These are phyloP conservation scores for Euschistus heros DNA, from an alignment of 1,140 invertebrate genomes.

Conservation along the genomic window DNA sequence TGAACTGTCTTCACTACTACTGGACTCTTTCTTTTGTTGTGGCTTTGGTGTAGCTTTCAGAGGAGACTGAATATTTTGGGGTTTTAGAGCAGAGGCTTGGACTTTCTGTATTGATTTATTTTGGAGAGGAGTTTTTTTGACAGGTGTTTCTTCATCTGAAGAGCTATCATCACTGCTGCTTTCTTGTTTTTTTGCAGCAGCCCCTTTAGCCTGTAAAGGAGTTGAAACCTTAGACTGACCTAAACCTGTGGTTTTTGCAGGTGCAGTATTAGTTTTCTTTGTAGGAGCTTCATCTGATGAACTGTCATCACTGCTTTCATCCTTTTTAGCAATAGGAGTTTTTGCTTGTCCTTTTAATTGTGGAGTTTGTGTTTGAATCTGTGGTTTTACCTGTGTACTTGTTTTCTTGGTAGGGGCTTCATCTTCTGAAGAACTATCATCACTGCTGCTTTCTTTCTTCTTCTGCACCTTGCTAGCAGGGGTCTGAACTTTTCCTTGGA, in stretches of 20 bases:
- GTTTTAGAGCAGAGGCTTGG: too few relatives aligned
- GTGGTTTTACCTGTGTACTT: background rate
- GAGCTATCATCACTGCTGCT: slow-evolving; percentile 38
- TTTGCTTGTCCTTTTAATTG: background rate
- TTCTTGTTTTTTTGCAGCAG: slow-evolving; percentile 35
- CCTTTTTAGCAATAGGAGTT: background rate
- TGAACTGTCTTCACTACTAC: slow-evolving; percentile 37
- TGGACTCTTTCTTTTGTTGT: slow-evolving; percentile 33
- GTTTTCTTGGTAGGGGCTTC: background rate
- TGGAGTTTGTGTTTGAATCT: background rate
- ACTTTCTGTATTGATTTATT: background rate
- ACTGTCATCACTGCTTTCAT: slow-evolving; percentile 15
- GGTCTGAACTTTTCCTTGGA: background rate
- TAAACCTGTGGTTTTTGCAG: too few relatives aligned
- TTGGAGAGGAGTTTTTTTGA: background rate
- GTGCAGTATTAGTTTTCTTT: background rate
- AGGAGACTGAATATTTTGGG: too few relatives aligned
- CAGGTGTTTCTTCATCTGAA: slow-evolving; percentile 33
- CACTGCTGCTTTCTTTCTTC: slow-evolving; percentile 25
- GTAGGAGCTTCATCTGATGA: slow-evolving; percentile 1
- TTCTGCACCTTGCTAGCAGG: background rate
- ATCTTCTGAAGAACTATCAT: slow-evolving; percentile 3
- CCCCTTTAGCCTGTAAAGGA: slow-evolving; percentile 22
- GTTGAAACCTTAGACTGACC: slow-evolving; percentile 16
- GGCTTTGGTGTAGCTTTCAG: slow-evolving; percentile 20